Evolutionary conservation across 2,888 invertebrate genomes (phyloP), one percentile per base, ranked within the genome.

Genomic region (Melanchra persicariae): DNA sequence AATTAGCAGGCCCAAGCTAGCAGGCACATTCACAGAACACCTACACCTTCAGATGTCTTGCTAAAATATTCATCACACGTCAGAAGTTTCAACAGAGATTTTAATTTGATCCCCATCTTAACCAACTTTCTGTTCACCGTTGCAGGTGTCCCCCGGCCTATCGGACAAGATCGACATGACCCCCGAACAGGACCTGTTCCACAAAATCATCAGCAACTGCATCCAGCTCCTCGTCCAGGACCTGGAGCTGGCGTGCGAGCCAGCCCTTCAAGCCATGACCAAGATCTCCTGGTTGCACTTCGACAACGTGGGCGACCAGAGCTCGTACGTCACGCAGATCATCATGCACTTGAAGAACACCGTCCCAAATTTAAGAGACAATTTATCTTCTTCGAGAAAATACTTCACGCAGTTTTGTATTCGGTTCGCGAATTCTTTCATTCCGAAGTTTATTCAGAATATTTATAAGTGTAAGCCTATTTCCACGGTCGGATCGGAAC

Each of bases 341-440:
- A 97, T 98, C 1, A 97, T 97, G 83, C 98, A 99, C 87, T 96
- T 99, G 24, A 98, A 98, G 87, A 97, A 98, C 85, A 97, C 98
- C 0, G 97, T 99, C 24, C 99, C 99, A 0, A 96, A 97, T n/a
- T 96, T 99, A 4, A 94, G 99, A 64, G 99, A 99, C 90, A 98
- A 98, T 88, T 96, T 99, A 4, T 97, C 98, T 0, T 98, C 98
- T 0, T 99, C 99, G 0, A 96, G 99, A 62, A 99, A 99, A 94
- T 99, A 99, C 91, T 99, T 99, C 94, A 99, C 99, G 0, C 99
- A 99, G 90, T 98, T 99, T 90, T 99, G 99, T 91, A 98, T 99
- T 30, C 98, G 99, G 88, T 99, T 99, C 95, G 99, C 98, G 2
- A 99, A 98, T 86, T 97, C 98, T 0, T 99, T 99, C 90, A 99